These are phyloP conservation scores for Dermochelys coriacea DNA, from an alignment of 2,797 vertebrate genomes.

Conservation along the genomic window DNA sequence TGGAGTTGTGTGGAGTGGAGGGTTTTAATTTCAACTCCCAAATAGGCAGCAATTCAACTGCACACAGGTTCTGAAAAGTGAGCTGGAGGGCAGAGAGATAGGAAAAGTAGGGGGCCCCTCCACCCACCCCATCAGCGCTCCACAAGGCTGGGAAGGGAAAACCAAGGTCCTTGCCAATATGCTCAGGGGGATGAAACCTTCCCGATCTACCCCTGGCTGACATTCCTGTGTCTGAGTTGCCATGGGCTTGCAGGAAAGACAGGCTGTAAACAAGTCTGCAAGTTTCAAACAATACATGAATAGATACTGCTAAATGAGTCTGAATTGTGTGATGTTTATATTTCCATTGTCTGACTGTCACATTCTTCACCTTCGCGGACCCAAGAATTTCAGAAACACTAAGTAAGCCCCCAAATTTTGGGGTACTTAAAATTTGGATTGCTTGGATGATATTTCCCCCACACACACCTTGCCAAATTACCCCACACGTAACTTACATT, in stretches of 20 bases:
- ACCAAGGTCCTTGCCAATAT: background rate
- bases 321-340: background rate
- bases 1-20: background rate
- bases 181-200: background rate
- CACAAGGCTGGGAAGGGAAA: background rate
- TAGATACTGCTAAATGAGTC: background rate
- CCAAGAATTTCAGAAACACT: background rate
- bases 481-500: rapidly evolving
- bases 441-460: background rate
- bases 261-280: background rate
- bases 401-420: too few species aligned
- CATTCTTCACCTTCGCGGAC: background rate
- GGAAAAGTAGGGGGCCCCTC: background rate
- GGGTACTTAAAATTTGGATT: background rate
- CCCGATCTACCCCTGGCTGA: background rate
- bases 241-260: background rate
- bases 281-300: background rate
- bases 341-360: background rate
- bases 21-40: background rate
- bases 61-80: background rate
- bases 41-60: background rate
- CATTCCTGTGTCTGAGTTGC: background rate
- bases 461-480: rapidly evolving
- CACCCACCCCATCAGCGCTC: background rate
- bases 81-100: background rate